These are phyloP conservation scores for Bryconaethiops microstoma DNA, from an alignment of 2,797 vertebrate species.

Conservation along the genomic window DNA sequence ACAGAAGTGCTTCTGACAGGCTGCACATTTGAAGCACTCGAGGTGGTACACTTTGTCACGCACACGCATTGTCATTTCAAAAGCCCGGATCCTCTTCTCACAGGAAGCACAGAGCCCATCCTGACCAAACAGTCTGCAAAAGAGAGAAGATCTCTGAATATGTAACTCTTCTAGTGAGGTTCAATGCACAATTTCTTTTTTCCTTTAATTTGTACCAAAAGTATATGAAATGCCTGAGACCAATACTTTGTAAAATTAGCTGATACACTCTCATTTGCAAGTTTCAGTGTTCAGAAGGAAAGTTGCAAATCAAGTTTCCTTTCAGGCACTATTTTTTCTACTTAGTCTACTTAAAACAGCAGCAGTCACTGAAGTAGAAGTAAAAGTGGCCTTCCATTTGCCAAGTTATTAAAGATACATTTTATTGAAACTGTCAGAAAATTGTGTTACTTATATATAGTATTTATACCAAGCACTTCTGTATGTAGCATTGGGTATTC, in stretches of 20 bases:
- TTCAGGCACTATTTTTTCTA: not conserved
- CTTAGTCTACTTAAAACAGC: not conserved
- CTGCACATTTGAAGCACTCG: slow-evolving; percentile 98
- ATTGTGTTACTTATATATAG: too few species aligned
- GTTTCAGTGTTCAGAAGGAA: not conserved
- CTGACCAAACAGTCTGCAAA: slow-evolving; percentile 92
- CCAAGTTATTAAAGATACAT: too few species aligned
- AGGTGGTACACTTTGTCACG: slow-evolving; percentile 98
- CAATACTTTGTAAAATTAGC: not conserved
- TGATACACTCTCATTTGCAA: not conserved
- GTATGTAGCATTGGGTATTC: too few species aligned
- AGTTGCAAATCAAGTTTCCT: not conserved
- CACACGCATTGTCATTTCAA: slow-evolving; percentile 99
- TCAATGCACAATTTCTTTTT: not conserved
- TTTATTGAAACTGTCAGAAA: too few species aligned
- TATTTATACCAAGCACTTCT: too few species aligned
- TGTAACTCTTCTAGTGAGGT: not conserved
- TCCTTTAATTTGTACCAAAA: not conserved
- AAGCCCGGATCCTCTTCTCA: slow-evolving; percentile 96
- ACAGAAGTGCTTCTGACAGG: slow-evolving; percentile 99
- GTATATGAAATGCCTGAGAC: not conserved
- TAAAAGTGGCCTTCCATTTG: too few species aligned
- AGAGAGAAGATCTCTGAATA: not conserved
- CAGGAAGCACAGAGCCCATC: slow-evolving; percentile 96
- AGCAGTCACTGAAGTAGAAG: not conserved